Conservation (phyloP, 2,113 vertebrate species). For the Melanostigma gelatinosum region DNA sequence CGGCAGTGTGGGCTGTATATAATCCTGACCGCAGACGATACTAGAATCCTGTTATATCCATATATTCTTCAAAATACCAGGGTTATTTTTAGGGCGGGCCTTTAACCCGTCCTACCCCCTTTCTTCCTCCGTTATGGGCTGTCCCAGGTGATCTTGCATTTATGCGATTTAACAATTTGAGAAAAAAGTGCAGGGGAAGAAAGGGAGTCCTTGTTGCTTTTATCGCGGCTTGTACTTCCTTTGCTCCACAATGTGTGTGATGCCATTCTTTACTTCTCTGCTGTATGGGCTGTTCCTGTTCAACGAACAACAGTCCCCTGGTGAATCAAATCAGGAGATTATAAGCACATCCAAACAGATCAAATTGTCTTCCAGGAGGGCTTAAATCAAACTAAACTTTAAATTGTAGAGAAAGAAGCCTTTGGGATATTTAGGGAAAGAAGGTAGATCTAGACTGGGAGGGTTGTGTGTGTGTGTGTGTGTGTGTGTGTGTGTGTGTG, state of each 20-base stretch:
- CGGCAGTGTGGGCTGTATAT: constrained; percentile 53
- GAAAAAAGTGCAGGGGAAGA: constrained; percentile 43
- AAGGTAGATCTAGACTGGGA: constrained; percentile 22
- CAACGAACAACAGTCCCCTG: constrained; percentile 66
- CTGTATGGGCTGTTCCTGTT: constrained; percentile 60
- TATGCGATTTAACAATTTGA: constrained; percentile 67
- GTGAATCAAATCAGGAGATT: constrained; percentile 81
- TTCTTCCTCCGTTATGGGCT: constrained; percentile 19
- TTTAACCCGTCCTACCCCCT: not conserved
- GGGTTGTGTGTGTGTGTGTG: too few species aligned
- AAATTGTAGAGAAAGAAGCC: constrained; percentile 71
- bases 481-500: too few species aligned
- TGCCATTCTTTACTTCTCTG: constrained; percentile 67
- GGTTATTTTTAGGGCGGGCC: constrained; percentile 25
- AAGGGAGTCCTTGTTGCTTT: constrained; percentile 64
- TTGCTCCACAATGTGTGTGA: constrained; percentile 66
- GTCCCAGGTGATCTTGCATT: constrained; percentile 66
- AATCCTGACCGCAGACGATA: constrained; percentile 54
- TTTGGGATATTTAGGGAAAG: constrained; percentile 71
- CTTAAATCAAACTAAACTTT: constrained; percentile 80
- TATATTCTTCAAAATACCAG: constrained; percentile 29
- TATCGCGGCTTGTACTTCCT: constrained; percentile 71
- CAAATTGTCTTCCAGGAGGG: constrained; percentile 82
- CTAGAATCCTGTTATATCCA: constrained; percentile 39
- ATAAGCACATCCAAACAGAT: constrained; percentile 76